These are phyloP conservation scores for Drosophila percnosoma DNA, from an alignment of 2,888 invertebrate genomes.

Conservation along the genomic window DNA sequence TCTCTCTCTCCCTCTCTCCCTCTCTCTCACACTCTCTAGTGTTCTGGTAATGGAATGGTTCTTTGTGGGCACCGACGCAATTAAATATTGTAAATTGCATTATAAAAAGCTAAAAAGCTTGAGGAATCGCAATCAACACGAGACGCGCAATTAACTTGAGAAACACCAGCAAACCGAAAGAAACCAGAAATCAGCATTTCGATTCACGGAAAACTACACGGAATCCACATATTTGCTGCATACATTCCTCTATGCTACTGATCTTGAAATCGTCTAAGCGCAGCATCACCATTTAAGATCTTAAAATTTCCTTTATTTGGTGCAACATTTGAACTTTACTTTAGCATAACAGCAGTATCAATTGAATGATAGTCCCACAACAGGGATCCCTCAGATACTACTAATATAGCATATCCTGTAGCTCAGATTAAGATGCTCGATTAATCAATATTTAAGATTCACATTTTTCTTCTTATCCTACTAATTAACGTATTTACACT, in stretches of 20 bases:
- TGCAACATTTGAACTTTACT: background rate
- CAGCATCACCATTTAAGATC: background rate
- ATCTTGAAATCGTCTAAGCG: background rate
- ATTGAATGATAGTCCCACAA: background rate
- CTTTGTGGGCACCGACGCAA: conserved; percentile 42
- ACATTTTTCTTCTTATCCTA: background rate
- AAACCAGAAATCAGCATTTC: background rate
- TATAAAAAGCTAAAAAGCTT: conserved; percentile 49
- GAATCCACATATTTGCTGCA: background rate
- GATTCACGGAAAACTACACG: conserved; percentile 3
- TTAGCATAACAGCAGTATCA: too few species aligned
- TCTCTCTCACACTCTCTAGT: background rate
- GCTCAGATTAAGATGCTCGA: background rate
- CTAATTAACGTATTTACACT: background rate
- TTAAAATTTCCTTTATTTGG: background rate
- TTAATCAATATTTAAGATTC: background rate
- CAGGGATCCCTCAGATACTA: background rate
- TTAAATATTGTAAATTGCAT: conserved; percentile 71
- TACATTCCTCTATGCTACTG: background rate
- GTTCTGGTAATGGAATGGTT: conserved; percentile 19
- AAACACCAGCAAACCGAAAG: background rate
- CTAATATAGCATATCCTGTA: background rate
- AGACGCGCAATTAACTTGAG: conserved; percentile 19
- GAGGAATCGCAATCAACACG: conserved; percentile 20
- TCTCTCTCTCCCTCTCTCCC: background rate